Conservation (phyloP, 64 coral and sea anemone genomes). For the Dendronephthya gigantea region DNA sequence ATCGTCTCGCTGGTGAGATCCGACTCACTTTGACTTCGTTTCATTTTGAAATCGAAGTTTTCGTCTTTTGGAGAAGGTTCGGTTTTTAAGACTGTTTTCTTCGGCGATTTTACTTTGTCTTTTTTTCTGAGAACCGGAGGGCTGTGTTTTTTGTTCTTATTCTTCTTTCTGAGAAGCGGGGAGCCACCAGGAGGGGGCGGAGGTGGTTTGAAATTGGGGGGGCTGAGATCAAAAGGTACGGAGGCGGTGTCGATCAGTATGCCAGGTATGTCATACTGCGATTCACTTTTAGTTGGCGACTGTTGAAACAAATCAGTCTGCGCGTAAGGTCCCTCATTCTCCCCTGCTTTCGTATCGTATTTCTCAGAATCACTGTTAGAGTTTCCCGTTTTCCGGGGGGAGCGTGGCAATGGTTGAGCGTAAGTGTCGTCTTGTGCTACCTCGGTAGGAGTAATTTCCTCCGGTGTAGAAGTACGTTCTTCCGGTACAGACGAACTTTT, state of each 20-base stretch:
- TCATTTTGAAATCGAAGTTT: background rate
- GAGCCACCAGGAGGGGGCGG: background rate
- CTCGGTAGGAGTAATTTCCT: background rate
- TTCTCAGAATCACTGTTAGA: background rate
- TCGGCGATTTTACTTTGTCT: background rate
- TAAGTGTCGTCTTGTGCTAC: background rate
- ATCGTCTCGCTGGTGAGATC: background rate
- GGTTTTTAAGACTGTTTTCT: background rate
- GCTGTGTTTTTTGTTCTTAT: background rate
- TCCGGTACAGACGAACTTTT: too few species aligned
- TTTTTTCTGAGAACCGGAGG: background rate
- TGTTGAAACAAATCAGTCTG: background rate
- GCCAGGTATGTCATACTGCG: background rate
- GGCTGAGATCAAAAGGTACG: background rate
- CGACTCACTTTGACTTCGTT: background rate
- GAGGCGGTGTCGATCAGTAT: background rate
- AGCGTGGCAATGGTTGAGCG: background rate
- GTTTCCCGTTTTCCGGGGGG: background rate
- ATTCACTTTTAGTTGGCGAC: background rate
- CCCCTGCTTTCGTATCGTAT: background rate
- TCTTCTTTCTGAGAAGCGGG: background rate
- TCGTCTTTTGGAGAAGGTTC: background rate
- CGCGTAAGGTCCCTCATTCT: background rate
- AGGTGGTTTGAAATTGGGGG: background rate
- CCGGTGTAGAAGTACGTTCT: background rate